A percentile compares a stretch with the other conserved stretches of the same genome.
Evolutionary conservation across 1,140 invertebrate genomes (phyloP).

Genomic region (Cherax quadricarinatus): DNA sequence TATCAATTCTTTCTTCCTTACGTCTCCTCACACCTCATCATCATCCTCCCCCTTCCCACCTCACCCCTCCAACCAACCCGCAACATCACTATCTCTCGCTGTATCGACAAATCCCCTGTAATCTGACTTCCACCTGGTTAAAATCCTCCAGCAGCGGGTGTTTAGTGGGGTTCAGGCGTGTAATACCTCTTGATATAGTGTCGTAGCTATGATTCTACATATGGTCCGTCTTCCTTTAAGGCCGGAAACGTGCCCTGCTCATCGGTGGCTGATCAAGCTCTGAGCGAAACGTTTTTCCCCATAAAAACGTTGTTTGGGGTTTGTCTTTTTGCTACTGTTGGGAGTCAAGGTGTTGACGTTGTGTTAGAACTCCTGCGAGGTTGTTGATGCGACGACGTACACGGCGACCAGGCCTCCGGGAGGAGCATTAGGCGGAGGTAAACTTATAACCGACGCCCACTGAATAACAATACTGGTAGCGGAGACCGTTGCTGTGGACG

Average conservation of each 20-base stretch:
- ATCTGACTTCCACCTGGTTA: neutral
- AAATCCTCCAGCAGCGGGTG: neutral
- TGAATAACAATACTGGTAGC: neutral
- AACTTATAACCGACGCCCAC: neutral
- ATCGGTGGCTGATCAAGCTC: too few species aligned
- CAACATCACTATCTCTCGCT: neutral
- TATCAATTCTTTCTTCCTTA: neutral
- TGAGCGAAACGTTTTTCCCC: too few species aligned
- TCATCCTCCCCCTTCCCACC: neutral
- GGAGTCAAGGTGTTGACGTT: too few species aligned
- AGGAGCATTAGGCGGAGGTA: constrained; percentile 6
- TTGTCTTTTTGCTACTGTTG: too few species aligned
- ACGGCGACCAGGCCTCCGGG: neutral
- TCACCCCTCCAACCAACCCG: neutral
- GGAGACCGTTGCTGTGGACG: neutral
- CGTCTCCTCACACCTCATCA: neutral
- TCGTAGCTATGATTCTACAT: neutral
- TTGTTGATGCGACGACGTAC: too few species aligned
- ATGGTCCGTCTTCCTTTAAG: too few species aligned
- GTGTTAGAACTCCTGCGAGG: too few species aligned
- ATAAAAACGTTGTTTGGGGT: too few species aligned
- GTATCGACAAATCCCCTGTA: neutral
- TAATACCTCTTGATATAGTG: neutral
- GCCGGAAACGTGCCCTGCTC: too few species aligned
- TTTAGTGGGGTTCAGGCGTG: neutral